Percentiles rank a stretch among this genome's conserved stretches.
Conservation (phyloP, 2,888 invertebrate genomes). For the Pammene aurita region DNA sequence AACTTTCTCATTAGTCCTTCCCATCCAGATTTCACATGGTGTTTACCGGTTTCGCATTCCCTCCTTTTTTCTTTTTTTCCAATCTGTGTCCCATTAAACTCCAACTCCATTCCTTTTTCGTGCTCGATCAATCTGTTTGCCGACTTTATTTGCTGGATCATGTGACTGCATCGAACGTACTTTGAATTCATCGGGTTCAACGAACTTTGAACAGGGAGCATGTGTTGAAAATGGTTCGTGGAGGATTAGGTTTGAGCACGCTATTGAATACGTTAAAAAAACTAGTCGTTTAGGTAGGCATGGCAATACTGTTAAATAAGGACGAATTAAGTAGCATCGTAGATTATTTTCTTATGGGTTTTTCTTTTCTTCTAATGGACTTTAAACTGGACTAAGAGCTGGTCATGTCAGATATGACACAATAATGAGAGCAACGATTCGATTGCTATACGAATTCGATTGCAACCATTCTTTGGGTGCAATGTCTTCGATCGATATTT, state of each 20-base stretch:
- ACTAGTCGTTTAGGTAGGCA: not conserved
- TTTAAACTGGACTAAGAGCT: too few relatives aligned
- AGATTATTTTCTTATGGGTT: not conserved
- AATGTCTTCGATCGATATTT: too few relatives aligned
- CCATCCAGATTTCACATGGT: not conserved
- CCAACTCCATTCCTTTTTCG: conserved; percentile 25
- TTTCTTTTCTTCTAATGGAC: not conserved
- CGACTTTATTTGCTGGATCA: conserved; percentile 37
- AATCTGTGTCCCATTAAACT: conserved; percentile 12
- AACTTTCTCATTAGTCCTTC: not conserved
- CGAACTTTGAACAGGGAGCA: conserved; percentile 30
- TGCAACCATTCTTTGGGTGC: too few relatives aligned
- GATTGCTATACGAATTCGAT: too few relatives aligned
- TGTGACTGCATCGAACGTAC: conserved; percentile 34
- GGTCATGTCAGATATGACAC: too few relatives aligned
- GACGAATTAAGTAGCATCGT: not conserved
- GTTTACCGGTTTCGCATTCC: conserved; percentile 19
- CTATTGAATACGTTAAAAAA: conserved; percentile 16
- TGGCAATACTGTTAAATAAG: not conserved
- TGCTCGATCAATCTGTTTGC: conserved; percentile 40
- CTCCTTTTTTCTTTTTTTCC: conserved; percentile 14
- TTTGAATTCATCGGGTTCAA: conserved; percentile 36
- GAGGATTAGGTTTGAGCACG: conserved; percentile 33
- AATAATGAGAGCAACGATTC: too few relatives aligned
- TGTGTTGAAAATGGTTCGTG: conserved; percentile 19